These are phyloP conservation scores for Aspiorhynchus laticeps DNA, from an alignment of 2,113 vertebrate species.

Conservation along the genomic window DNA sequence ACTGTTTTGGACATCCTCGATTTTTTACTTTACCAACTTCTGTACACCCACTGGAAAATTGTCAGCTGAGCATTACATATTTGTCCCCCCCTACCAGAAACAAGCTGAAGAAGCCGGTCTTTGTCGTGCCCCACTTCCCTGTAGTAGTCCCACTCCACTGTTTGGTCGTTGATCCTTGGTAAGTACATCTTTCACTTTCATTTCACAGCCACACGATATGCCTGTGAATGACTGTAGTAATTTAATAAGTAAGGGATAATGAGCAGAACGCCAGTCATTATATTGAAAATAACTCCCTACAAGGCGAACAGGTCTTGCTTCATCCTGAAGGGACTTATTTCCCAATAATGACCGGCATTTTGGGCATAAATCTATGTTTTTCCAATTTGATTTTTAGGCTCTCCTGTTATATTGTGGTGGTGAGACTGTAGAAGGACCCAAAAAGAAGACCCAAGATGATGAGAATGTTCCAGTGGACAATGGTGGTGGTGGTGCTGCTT, in stretches of 20 bases:
- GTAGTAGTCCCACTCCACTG: not conserved
- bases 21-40: slow-evolving; percentile 3
- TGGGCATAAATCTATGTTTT: not conserved
- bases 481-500: not conserved
- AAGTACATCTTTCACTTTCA: not conserved
- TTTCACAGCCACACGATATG: not conserved
- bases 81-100: not conserved
- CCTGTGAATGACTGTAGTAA: not conserved
- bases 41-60: not conserved
- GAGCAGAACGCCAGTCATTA: not conserved
- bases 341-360: not conserved
- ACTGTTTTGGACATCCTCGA: not conserved
- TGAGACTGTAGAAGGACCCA: not conserved
- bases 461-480: slow-evolving; percentile 1
- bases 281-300: slow-evolving; percentile 3
- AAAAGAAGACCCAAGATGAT: not conserved
- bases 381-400: slow-evolving; percentile 5
- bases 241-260: slow-evolving; percentile 5
- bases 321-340: not conserved
- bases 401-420: slow-evolving; percentile 1
- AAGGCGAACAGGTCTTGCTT: not conserved
- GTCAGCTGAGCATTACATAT: slow-evolving; percentile 5
- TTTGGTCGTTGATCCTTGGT: not conserved
- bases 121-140: not conserved
- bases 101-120: not conserved